Conservation (phyloP, 2,888 invertebrate species). For the Nezara viridula region DNA sequence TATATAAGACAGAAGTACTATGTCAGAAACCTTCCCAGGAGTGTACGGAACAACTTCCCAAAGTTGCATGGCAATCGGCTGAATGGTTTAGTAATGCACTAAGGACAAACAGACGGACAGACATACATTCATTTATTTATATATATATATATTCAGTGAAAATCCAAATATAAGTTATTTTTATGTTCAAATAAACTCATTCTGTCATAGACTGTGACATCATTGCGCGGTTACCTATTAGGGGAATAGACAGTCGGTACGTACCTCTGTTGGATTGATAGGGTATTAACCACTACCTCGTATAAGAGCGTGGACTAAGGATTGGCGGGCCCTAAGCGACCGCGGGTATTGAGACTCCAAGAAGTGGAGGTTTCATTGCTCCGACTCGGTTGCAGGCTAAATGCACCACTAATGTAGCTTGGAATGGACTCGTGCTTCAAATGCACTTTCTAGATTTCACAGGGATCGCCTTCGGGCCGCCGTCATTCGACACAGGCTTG, state of each 20-base stretch:
- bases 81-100: too few species aligned
- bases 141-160: too few species aligned
- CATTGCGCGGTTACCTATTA: not conserved
- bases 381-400: not conserved
- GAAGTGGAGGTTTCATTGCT: not conserved
- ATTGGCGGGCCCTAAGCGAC: not conserved
- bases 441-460: slow-evolving; percentile 50
- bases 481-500: slow-evolving; percentile 40
- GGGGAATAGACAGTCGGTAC: not conserved
- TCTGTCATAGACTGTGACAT: too few species aligned
- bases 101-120: too few species aligned
- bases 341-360: not conserved
- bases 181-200: too few species aligned
- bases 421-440: slow-evolving; percentile 42
- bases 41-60: too few species aligned
- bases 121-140: too few species aligned
- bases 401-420: slow-evolving; percentile 42
- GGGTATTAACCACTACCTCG: not conserved
- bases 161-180: too few species aligned
- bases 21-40: too few species aligned
- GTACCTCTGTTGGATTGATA: not conserved
- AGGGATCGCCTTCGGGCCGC: slow-evolving; percentile 33
- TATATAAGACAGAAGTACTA: too few species aligned
- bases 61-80: too few species aligned
- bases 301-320: not conserved